Percentiles rank a stretch among this genome's conserved stretches.
phyloP scores from a whole-genome alignment of 2,113 vertebrate species.

The Trogon melanurus region DNA sequence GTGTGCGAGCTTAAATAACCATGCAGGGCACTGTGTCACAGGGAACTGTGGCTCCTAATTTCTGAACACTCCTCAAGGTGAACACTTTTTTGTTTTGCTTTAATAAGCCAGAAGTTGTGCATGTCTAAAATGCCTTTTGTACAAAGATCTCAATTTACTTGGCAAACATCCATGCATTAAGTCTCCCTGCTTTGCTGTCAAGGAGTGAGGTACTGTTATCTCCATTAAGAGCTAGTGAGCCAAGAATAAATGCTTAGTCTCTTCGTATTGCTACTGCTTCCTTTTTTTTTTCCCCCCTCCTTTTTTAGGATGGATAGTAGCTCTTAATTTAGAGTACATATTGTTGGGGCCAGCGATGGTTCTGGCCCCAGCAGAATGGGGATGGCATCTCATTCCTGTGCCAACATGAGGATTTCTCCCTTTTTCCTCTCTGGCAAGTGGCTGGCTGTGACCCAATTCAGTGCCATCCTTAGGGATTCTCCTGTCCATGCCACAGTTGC shows the following conservation, averaged over 20 bases:
- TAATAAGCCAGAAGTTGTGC: slow-evolving; percentile 46
- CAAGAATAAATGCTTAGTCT: slow-evolving; percentile 14
- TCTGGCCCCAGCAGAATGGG: background rate
- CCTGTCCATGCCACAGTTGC: background rate
- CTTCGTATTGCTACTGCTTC: background rate
- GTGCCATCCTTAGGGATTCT: background rate
- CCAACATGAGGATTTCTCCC: background rate
- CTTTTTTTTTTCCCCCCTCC: background rate
- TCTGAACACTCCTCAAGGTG: slow-evolving; percentile 33
- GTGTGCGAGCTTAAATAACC: background rate
- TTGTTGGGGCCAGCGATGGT: background rate
- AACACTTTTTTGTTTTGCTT: slow-evolving; percentile 28
- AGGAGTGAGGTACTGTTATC: slow-evolving; percentile 50
- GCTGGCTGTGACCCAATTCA: background rate
- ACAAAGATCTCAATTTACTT: slow-evolving; percentile 64
- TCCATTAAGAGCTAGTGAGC: slow-evolving; percentile 56
- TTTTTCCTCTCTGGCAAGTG: background rate
- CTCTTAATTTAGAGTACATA: background rate
- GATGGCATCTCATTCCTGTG: background rate
- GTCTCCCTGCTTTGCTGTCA: slow-evolving; percentile 44
- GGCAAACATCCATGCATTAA: slow-evolving; percentile 50
- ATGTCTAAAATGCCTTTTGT: slow-evolving; percentile 49
- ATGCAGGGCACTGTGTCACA: background rate
- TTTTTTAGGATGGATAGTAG: background rate
- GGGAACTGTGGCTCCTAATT: slow-evolving; percentile 6